phyloP scores from a whole-genome alignment of 2,113 vertebrate genomes.

The Ia io region DNA sequence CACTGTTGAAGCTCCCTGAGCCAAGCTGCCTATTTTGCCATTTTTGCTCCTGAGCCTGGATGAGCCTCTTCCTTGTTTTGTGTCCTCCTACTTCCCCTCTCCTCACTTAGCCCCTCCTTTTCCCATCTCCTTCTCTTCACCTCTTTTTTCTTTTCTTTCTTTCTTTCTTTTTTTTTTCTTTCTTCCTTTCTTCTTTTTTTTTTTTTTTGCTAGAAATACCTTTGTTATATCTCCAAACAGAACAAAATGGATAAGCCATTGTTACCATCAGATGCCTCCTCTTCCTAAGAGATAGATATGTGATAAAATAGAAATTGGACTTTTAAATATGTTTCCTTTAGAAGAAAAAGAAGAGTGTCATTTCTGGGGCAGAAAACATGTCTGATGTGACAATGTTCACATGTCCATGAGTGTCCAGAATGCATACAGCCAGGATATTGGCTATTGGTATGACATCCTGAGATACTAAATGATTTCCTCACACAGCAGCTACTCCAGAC shows the following conservation, averaged over 20 bases:
- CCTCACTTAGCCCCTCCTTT: neutral
- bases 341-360: neutral
- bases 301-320: neutral
- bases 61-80: neutral
- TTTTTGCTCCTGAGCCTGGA: neutral
- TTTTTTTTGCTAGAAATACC: neutral
- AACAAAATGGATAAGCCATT: neutral
- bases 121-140: neutral
- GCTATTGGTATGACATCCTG: neutral
- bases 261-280: neutral
- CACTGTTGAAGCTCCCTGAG: neutral
- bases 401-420: neutral
- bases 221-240: neutral
- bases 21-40: neutral
- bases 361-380: neutral
- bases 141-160: neutral
- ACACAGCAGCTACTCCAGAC: neutral
- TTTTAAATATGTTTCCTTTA: neutral
- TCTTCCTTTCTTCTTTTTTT: too few species aligned
- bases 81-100: neutral
- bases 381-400: neutral
- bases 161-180: too few species aligned
- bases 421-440: neutral
- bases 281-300: neutral
- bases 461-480: neutral